These are phyloP conservation scores for Drosophila affinis DNA, from an alignment of 2,888 invertebrate species.

Conservation along the genomic window DNA sequence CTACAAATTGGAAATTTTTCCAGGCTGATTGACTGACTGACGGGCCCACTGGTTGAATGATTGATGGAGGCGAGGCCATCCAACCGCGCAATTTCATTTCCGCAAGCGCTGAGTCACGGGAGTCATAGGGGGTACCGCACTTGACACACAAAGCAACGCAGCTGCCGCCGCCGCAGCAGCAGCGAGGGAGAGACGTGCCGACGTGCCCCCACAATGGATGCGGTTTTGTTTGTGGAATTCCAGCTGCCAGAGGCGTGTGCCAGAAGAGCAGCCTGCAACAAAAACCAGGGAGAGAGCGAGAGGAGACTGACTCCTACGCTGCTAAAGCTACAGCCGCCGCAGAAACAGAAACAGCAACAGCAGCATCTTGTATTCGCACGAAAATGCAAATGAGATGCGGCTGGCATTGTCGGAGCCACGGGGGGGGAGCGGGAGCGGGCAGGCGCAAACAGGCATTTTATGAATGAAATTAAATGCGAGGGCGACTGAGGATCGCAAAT, in stretches of 20 bases:
- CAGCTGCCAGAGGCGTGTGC: constrained; percentile 50
- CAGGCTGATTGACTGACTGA: constrained; percentile 27
- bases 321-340: background rate
- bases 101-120: constrained; percentile 37
- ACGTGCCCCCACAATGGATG: constrained; percentile 26
- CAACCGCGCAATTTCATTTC: constrained; percentile 60
- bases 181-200: constrained; percentile 33
- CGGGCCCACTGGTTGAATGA: constrained; percentile 14
- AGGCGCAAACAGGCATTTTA: constrained; percentile 55
- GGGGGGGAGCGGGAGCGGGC: background rate
- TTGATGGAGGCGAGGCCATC: constrained; percentile 34
- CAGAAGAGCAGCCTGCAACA: constrained; percentile 39
- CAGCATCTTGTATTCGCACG: background rate
- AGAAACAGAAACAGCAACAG: background rate
- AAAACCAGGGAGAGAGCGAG: constrained; percentile 9
- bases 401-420: background rate
- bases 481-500: constrained; percentile 41
- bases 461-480: constrained; percentile 74
- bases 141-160: constrained; percentile 66
- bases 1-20: background rate
- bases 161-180: constrained; percentile 42
- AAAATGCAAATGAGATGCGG: constrained; percentile 47
- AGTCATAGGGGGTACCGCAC: constrained; percentile 45
- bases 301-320: background rate
- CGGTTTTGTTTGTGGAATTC: constrained; percentile 32